phyloP scores from a whole-genome alignment of 2,888 invertebrate species.

The Scrobipalpa atriplicella region DNA sequence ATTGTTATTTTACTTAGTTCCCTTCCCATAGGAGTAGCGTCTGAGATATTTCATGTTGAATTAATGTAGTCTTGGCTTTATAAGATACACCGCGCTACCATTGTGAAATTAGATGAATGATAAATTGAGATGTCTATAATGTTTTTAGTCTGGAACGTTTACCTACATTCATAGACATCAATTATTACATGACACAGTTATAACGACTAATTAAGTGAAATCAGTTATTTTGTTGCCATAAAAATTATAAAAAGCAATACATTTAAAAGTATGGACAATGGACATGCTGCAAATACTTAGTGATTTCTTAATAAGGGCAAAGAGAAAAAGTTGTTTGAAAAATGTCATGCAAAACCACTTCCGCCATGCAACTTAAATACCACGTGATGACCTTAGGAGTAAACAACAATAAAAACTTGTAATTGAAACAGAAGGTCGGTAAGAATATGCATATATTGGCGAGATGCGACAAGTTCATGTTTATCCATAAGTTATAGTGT shows the following conservation, averaged over 20 bases:
- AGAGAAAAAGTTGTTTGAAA: constrained; percentile 12
- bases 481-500: constrained; percentile 32
- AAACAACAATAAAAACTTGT: not conserved
- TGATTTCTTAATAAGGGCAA: constrained; percentile 33
- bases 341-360: not conserved
- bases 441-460: constrained; percentile 56
- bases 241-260: too few relatives aligned
- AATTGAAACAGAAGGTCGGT: not conserved
- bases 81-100: constrained; percentile 24
- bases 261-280: too few relatives aligned
- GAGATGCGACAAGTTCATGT: constrained; percentile 40
- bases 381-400: too few relatives aligned
- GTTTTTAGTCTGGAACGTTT: constrained; percentile 22
- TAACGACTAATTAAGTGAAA: too few relatives aligned
- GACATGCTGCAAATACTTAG: too few relatives aligned
- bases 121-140: constrained; percentile 28
- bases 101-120: constrained; percentile 35
- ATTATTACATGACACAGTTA: not conserved
- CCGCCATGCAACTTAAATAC: constrained; percentile 3
- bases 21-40: constrained; percentile 13
- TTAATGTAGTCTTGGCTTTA: constrained; percentile 30
- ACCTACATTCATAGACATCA: not conserved
- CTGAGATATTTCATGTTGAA: constrained; percentile 26
- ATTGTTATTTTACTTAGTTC: not conserved
- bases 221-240: too few relatives aligned